A percentile compares a stretch with the other conserved stretches of the same genome.
Conservation (phyloP, 2,888 invertebrate species). For the Pterostichus madidus region DNA sequence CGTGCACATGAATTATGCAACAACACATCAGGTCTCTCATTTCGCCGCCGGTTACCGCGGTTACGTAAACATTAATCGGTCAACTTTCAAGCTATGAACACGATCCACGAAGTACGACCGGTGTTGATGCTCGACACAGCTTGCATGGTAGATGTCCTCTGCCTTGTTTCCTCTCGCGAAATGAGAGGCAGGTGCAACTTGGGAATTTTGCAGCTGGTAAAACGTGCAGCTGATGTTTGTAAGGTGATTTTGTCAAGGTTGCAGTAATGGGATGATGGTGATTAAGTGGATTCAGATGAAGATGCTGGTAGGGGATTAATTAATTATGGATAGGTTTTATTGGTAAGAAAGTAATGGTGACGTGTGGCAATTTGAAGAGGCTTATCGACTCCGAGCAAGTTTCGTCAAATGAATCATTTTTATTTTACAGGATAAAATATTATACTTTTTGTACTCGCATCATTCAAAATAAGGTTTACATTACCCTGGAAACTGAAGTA, state of each 20-base stretch:
- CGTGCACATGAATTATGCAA: constrained; percentile 47
- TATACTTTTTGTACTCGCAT: no score
- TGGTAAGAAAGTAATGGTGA: no score
- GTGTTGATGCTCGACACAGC: neutral
- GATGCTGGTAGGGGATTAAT: neutral
- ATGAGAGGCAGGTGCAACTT: no score
- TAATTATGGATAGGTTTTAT: no score
- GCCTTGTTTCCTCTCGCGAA: neutral
- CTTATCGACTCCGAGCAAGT: no score
- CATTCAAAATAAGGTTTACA: no score
- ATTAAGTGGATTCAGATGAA: neutral
- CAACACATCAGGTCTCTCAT: constrained; percentile 24
- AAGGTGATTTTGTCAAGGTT: neutral
- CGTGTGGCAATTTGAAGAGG: no score
- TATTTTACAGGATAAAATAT: no score
- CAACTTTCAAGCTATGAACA: constrained; percentile 31
- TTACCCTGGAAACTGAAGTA: no score
- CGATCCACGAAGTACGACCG: neutral
- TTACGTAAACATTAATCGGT: constrained; percentile 58
- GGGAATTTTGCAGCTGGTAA: neutral
- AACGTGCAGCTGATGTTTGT: neutral
- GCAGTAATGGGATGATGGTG: neutral
- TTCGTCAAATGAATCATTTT: no score
- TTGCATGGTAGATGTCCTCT: neutral
- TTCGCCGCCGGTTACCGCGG: constrained; percentile 43